Conservation (phyloP, 1,140 invertebrate genomes). For the Tetramorium alpestre region DNA sequence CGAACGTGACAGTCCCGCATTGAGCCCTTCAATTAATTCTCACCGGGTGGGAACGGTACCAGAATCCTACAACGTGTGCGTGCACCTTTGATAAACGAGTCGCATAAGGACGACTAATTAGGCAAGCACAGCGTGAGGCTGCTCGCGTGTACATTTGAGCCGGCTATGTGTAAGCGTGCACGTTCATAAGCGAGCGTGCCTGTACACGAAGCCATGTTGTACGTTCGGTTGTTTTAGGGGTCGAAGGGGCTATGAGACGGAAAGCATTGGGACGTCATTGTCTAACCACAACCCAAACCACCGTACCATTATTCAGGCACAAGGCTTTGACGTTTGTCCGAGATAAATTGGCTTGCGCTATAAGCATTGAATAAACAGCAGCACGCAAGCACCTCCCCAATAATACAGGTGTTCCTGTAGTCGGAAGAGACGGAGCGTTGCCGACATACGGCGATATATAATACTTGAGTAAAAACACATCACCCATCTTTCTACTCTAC, state of each 20-base stretch:
- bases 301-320: slow-evolving; percentile 67
- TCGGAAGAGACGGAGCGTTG: background rate
- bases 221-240: slow-evolving; percentile 45
- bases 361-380: slow-evolving; percentile 60
- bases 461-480: background rate
- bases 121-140: slow-evolving; percentile 18
- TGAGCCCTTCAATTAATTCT: slow-evolving; percentile 64
- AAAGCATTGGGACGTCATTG: slow-evolving; percentile 64
- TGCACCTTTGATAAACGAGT: slow-evolving; percentile 71
- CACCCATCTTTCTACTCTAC: background rate
- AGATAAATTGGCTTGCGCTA: slow-evolving; percentile 71
- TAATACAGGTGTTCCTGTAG: background rate
- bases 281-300: slow-evolving; percentile 54
- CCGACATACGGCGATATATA: background rate
- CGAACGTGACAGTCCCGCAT: slow-evolving; percentile 36
- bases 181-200: slow-evolving; percentile 2
- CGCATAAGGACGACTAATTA: slow-evolving; percentile 71
- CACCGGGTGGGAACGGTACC: slow-evolving; percentile 22
- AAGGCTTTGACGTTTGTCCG: slow-evolving; percentile 69
- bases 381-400: slow-evolving; percentile 25
- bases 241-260: slow-evolving; percentile 46
- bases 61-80: slow-evolving; percentile 26
- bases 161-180: slow-evolving; percentile 22
- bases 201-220: slow-evolving; percentile 7
- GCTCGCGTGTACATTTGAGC: slow-evolving; percentile 26